Conservation (phyloP, 2,888 invertebrate species). For the Epinotia bilunana region DNA sequence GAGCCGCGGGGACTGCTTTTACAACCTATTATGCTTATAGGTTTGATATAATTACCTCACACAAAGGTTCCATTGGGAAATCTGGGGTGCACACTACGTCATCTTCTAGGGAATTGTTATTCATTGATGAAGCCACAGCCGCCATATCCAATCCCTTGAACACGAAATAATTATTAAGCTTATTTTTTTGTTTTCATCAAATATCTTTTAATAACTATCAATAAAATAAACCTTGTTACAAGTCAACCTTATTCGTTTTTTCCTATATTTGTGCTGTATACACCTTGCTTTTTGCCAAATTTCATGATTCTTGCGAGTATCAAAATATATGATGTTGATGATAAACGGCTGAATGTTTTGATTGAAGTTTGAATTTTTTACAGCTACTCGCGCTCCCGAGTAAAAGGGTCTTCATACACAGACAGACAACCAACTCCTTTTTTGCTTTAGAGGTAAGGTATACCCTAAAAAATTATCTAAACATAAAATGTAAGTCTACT, state of each 20-base stretch:
- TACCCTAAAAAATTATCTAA: no score
- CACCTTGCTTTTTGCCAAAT: no score
- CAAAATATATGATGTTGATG: no score
- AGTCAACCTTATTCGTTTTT: not conserved
- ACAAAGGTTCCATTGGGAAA: conserved; percentile 77
- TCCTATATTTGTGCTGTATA: no score
- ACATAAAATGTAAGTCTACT: no score
- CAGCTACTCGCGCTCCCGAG: not conserved
- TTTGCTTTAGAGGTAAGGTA: no score
- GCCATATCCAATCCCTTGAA: conserved; percentile 77
- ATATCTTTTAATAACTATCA: not conserved
- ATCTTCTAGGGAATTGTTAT: conserved; percentile 64
- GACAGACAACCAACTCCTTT: no score
- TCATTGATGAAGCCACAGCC: conserved; percentile 56
- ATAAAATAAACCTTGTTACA: not conserved
- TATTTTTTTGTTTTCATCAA: not conserved
- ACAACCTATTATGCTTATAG: not conserved
- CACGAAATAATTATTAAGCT: conserved; percentile 10
- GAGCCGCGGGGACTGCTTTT: no score
- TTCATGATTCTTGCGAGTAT: no score
- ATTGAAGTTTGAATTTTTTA: not conserved
- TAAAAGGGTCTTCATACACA: no score
- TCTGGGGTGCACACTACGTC: conserved; percentile 87
- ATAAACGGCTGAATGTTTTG: no score
- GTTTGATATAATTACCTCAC: conserved; percentile 65